Evolutionary conservation across 2,888 invertebrate genomes (phyloP).

Genomic region (Cephus nigrinus): DNA sequence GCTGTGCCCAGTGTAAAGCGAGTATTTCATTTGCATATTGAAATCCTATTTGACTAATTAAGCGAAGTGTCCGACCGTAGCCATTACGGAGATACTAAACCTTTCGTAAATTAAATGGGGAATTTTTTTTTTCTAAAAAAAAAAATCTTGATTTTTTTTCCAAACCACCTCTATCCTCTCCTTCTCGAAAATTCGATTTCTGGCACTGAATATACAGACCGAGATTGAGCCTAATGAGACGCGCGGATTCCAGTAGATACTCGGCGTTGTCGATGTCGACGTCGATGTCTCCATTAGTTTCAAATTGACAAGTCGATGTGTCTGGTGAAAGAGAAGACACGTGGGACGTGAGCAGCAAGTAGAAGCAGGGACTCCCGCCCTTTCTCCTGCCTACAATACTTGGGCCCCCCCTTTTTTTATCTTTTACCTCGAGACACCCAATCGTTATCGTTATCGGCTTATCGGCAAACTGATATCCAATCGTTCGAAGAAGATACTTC

Average conservation of each 20-base stretch:
- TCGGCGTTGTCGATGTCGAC: neutral
- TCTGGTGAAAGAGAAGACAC: neutral
- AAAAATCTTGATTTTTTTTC: neutral
- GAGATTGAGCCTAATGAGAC: neutral
- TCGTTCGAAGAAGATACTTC: neutral
- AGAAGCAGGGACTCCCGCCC: neutral
- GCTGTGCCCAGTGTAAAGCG: neutral
- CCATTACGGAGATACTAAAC: neutral
- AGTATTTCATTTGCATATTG: neutral
- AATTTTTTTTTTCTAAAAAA: neutral
- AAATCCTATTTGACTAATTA: neutral
- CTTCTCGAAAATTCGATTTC: neutral
- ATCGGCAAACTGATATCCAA: neutral
- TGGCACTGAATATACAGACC: neutral
- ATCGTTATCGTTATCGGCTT: neutral
- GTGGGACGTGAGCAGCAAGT: neutral
- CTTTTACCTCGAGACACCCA: neutral
- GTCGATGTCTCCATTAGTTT: neutral
- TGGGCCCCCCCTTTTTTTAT: neutral
- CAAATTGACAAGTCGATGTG: neutral
- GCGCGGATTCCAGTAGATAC: neutral
- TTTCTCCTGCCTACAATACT: neutral
- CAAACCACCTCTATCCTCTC: neutral
- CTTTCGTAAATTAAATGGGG: neutral
- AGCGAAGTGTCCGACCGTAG: neutral